Evolutionary conservation across 2,888 invertebrate genomes (phyloP).

Genomic region (Enoplolaimus lenunculus): DNA sequence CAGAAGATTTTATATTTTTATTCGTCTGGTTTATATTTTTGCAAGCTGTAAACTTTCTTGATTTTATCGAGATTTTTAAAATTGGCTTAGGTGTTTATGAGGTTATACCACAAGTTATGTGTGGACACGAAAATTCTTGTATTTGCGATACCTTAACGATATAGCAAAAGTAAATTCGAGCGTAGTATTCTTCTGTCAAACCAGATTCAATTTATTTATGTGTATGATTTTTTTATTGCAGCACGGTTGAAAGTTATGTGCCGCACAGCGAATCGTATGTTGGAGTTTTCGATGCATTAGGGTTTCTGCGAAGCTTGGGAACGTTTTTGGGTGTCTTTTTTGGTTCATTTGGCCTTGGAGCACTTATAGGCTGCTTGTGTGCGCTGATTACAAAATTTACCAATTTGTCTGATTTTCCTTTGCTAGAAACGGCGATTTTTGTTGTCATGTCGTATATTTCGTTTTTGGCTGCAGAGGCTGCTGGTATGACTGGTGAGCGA

Average conservation of each 20-base stretch:
- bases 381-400: slow-evolving; percentile 56
- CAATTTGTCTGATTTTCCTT: slow-evolving; percentile 70
- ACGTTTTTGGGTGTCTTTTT: slow-evolving; percentile 84
- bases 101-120: too few relatives aligned
- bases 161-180: too few relatives aligned
- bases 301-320: slow-evolving; percentile 71
- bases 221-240: too few relatives aligned
- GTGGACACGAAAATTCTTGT: too few relatives aligned
- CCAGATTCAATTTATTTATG: too few relatives aligned
- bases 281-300: slow-evolving; percentile 61
- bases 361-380: slow-evolving; percentile 77
- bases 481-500: slow-evolving; percentile 83
- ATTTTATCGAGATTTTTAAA: too few relatives aligned
- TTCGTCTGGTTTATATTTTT: too few relatives aligned
- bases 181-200: too few relatives aligned
- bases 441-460: slow-evolving; percentile 95
- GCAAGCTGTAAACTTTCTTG: too few relatives aligned
- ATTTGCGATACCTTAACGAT: too few relatives aligned
- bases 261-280: slow-evolving; percentile 18
- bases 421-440: slow-evolving; percentile 86
- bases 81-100: too few relatives aligned
- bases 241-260: slow-evolving; percentile 53
- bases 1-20: too few relatives aligned
- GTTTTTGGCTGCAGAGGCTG: slow-evolving; percentile 87
- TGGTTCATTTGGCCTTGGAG: slow-evolving; percentile 76